Evolutionary conservation across 2,888 invertebrate species (phyloP).

Genomic region (Patella pellucida): DNA sequence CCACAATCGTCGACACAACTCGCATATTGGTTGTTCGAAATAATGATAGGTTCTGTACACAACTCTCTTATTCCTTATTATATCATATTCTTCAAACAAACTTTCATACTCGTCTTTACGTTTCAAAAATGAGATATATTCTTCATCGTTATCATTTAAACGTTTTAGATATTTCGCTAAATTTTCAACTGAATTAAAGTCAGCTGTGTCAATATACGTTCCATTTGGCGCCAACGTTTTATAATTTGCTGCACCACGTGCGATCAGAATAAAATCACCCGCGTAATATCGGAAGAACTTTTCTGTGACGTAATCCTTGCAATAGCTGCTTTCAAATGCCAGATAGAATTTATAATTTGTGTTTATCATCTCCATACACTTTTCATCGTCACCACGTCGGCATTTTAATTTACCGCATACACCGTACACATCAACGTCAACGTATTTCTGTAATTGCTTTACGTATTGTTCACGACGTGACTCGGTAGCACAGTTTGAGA

Average conservation of each 20-base stretch:
- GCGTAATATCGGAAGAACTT: conserved; percentile 13
- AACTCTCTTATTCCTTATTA: neutral
- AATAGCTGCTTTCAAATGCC: conserved; percentile 18
- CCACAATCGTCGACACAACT: conserved; percentile 34
- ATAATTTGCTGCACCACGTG: conserved; percentile 14
- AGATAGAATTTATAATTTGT: conserved; percentile 16
- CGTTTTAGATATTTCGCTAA: conserved; percentile 29
- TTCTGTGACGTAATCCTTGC: conserved; percentile 16
- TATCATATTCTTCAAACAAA: conserved; percentile 23
- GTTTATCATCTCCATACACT: neutral
- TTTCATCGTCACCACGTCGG: neutral
- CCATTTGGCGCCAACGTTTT: conserved; percentile 6
- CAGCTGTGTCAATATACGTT: conserved; percentile 26
- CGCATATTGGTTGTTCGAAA: conserved; percentile 27
- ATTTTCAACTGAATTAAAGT: conserved; percentile 21
- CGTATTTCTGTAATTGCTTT: neutral
- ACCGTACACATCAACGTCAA: neutral
- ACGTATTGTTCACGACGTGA: neutral
- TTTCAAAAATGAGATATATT: conserved; percentile 25
- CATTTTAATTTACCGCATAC: neutral
- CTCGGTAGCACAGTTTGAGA: neutral
- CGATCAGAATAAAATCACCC: conserved; percentile 10
- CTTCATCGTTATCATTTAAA: conserved; percentile 16
- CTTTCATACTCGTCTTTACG: conserved; percentile 25
- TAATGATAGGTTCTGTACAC: conserved; percentile 28